Base-by-base conservation (phyloP, 2,888 invertebrate species). In the Ochropleura plecta region DNA sequence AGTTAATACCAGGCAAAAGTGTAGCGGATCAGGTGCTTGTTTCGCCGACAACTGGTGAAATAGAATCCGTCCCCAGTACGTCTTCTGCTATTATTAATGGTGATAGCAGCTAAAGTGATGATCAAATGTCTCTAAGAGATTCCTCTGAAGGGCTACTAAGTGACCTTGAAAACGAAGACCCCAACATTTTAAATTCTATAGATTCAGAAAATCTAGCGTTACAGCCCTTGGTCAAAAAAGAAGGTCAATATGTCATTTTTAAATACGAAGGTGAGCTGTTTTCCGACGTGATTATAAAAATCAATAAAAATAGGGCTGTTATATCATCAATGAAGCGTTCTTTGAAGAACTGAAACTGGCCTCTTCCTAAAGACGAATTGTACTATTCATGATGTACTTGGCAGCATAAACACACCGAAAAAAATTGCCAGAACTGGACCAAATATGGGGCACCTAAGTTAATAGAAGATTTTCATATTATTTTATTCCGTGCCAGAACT, bases 161-260 rank as follows among this genome's bases (percentile, higher is more conserved):
- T 67, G 67, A 67, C 44, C 42, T 67, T 20, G 67, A 67, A 55
- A 67, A 67, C 6, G 55, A 55, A 44, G 53, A 53, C 55, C 67
- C 20, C 46, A 64, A 64, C 48, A 64, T 64, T 30, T 64, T 10
- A 64, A 64, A 63, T 63, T 64, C 64, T 30, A 48, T 10, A 48
- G 30, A 63, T 63, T 64, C 64, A 64, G 48, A 64, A 9, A 64
- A 64, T 30, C 64, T 64, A 10, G 20, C 30, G 64, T 64, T 64
- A 64, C 64, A 48, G 30, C 48, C 64, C 1, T 64, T 64, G 10
- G 48, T 48, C 48, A 64, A 64, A 48, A 62, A 64, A 10, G 63
- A 64, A 64, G 64, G 64, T 64, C 20, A 64, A 64, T 64, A 48
- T 64, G 16, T 64, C 1, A 5, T 64, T 64, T 64, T 64, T 48